Conservation (phyloP, 1,140 invertebrate species). For the Palaemon carinicauda region DNA sequence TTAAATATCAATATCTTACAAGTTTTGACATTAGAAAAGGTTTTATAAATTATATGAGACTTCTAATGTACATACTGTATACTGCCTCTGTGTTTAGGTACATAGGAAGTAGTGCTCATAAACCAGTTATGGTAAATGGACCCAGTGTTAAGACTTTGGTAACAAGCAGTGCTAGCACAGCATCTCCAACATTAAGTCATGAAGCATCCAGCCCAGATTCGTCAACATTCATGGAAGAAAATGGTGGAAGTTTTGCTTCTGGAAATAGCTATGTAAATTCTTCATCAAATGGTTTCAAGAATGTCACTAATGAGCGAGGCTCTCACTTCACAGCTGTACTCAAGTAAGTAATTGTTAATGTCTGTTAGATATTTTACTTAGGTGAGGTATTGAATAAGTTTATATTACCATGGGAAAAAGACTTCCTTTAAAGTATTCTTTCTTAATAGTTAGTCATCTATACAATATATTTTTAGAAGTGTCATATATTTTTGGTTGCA, state of each 20-base stretch:
- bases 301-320: conserved; percentile 30
- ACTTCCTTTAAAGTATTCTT: too few relatives aligned
- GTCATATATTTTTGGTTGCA: background rate
- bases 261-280: conserved; percentile 11
- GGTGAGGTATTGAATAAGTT: too few relatives aligned
- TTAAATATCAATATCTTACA: too few relatives aligned
- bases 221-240: conserved; percentile 26
- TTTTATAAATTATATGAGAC: too few relatives aligned
- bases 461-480: background rate
- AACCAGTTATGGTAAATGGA: conserved; percentile 40
- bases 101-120: conserved; percentile 16
- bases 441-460: too few relatives aligned
- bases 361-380: background rate
- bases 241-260: conserved; percentile 15
- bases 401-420: too few relatives aligned
- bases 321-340: conserved; percentile 51
- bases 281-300: conserved; percentile 27
- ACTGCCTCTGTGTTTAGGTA: background rate
- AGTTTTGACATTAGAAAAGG: too few relatives aligned
- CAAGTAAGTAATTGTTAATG: conserved; percentile 32
- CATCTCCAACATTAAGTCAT: background rate
- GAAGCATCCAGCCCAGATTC: conserved; percentile 24
- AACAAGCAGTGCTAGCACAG: conserved; percentile 39
- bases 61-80: too few relatives aligned
- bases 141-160: conserved; percentile 56